These are phyloP conservation scores for Bradysia coprophila DNA, from an alignment of 1,140 invertebrate species.

Conservation along the genomic window DNA sequence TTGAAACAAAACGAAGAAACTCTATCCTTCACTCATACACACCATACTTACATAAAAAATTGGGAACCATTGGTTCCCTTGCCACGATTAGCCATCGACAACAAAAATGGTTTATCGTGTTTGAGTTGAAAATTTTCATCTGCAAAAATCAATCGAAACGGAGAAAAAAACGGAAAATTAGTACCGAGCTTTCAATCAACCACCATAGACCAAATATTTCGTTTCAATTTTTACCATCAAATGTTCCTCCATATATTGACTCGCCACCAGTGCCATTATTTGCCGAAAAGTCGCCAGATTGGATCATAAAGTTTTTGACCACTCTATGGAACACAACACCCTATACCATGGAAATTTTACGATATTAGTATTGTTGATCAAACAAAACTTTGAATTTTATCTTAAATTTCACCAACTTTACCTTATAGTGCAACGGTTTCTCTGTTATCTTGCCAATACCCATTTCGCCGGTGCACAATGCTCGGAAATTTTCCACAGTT, in stretches of 20 bases:
- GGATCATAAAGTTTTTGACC: conserved; percentile 85
- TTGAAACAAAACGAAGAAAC: too few species aligned
- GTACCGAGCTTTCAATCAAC: too few species aligned
- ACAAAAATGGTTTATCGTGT: conserved; percentile 67
- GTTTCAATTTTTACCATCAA: conserved; percentile 65
- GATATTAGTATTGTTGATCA: not conserved
- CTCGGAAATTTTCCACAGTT: conserved; percentile 86
- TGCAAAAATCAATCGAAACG: conserved; percentile 24
- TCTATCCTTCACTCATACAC: too few species aligned
- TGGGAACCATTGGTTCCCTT: conserved; percentile 96
- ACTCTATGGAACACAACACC: conserved; percentile 77
- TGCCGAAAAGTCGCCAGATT: conserved; percentile 72
- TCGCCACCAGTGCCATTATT: conserved; percentile 83
- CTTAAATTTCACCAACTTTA: too few species aligned
- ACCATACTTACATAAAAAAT: conserved; percentile 83
- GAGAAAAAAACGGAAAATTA: not conserved
- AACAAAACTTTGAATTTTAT: conserved; percentile 3
- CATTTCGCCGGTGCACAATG: conserved; percentile 75
- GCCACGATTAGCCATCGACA: conserved; percentile 95
- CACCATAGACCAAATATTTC: too few species aligned
- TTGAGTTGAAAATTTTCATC: conserved; percentile 86
- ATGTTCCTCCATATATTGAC: conserved; percentile 78
- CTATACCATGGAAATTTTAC: too few species aligned
- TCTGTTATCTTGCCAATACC: conserved; percentile 51
- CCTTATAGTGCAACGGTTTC: conserved; percentile 56